phyloP scores from a whole-genome alignment of 1,140 invertebrate genomes.

The Ephestia elutella region DNA sequence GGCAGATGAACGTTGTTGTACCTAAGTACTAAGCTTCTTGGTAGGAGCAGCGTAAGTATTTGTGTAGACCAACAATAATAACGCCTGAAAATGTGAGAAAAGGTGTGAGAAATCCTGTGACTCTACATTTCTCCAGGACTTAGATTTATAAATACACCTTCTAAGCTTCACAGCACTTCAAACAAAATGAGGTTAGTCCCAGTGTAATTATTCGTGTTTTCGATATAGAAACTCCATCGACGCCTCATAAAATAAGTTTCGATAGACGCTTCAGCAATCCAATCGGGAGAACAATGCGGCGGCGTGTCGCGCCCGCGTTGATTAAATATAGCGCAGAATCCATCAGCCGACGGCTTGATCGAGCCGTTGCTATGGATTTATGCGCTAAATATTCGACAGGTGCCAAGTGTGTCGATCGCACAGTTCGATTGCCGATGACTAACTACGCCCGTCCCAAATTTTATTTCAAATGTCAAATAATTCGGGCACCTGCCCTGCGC shows the following conservation, averaged over 20 bases:
- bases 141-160: too few relatives aligned
- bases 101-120: too few relatives aligned
- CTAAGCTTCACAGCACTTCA: not conserved
- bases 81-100: too few relatives aligned
- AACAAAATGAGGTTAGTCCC: not conserved
- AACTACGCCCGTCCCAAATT: conserved; percentile 65
- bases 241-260: conserved; percentile 40
- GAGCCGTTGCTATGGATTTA: conserved; percentile 70
- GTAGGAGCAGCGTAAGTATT: too few relatives aligned
- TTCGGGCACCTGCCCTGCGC: conserved; percentile 59
- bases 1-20: too few relatives aligned
- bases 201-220: conserved; percentile 20
- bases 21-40: too few relatives aligned
- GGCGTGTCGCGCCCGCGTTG: conserved; percentile 49
- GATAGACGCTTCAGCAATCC: conserved; percentile 40
- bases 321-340: conserved; percentile 72
- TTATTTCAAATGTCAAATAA: conserved; percentile 73
- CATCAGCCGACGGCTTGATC: conserved; percentile 54
- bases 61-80: too few relatives aligned
- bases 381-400: conserved; percentile 73
- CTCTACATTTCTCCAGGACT: too few relatives aligned
- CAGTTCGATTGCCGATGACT: conserved; percentile 68
- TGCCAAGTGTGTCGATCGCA: conserved; percentile 72
- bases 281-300: conserved; percentile 61
- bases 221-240: conserved; percentile 29